Base-by-base conservation (phyloP, 2,113 vertebrate genomes). In the Cephalopterus ornatus region DNA sequence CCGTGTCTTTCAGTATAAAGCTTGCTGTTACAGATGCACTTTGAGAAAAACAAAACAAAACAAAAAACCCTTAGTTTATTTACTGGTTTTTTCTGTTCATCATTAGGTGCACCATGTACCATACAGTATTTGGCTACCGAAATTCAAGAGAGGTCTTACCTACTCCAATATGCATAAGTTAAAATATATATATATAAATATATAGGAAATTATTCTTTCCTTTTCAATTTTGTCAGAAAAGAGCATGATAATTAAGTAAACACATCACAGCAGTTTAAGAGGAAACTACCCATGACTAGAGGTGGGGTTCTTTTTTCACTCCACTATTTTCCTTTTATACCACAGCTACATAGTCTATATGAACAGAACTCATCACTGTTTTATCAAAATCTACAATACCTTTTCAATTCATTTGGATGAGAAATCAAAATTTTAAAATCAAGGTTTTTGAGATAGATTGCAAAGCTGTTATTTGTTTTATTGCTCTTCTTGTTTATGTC, bases 161-260 rank as follows among this genome's bases (percentile, higher is more conserved):
- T 12, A 39, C 2, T 9, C 22, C 37, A 72, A 42, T 23, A 26
- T 5, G 63, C 6, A 22, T 3, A 1, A 70, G 5, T 37, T 1
- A 47, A 78, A 30, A 14, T 62, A 44, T 8, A 11, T 49, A 8
- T 19, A 2, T 6, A 20, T 32, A 32, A 27, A 21, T 9, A 28
- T 14, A 50, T 2, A 49, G 4, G 13, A 55, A 74, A 66, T n/a
- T 16, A 18, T n/a, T 44, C 3, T 53, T 70, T 85, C 21, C 32
- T 66, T 91, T 68, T 65, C 8, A 22, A 21, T 78, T 95, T 85
- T 85, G 42, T 88, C n/a, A 71, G 33, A 72, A 87, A 90, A 75
- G 3, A 41, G 3, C n/a, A 32, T 9, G 19, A 32, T 26, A 58
- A 65, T 50, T 53, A 71, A 70, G 16, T 14, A 22, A 49, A 49